Percentiles rank a stretch among this genome's conserved stretches.
Conservation (phyloP, 2,113 vertebrate genomes). For the Cyprinus carpio region DNA sequence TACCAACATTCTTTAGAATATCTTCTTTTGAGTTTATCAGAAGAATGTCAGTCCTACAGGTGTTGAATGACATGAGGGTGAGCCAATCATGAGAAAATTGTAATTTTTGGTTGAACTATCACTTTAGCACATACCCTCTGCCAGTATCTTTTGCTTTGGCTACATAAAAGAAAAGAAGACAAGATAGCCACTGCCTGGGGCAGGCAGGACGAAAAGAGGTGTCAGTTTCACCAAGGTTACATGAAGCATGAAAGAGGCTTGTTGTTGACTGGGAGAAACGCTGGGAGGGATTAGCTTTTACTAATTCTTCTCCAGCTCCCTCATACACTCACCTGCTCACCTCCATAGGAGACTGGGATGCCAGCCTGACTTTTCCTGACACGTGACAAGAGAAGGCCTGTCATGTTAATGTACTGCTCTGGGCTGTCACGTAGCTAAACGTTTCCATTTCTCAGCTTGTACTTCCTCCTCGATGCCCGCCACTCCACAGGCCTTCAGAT, state of each 20-base stretch:
- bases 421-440: constrained; percentile 61
- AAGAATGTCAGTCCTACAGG: too few species aligned
- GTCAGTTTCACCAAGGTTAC: constrained; percentile 60
- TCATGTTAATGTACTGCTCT: constrained; percentile 54
- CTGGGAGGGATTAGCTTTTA: constrained; percentile 50
- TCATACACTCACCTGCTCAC: background rate
- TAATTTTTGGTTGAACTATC: background rate
- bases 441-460: constrained; percentile 57
- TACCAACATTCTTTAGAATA: background rate
- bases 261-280: constrained; percentile 50
- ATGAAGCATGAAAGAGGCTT: constrained; percentile 62
- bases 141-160: constrained; percentile 18
- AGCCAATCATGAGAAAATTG: background rate
- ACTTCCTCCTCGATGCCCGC: constrained; percentile 47
- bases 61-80: background rate
- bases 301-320: constrained; percentile 16
- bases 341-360: constrained; percentile 43
- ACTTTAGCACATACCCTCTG: background rate
- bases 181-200: constrained; percentile 48
- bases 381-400: constrained; percentile 59
- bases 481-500: constrained; percentile 16
- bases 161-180: constrained; percentile 31
- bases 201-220: constrained; percentile 45
- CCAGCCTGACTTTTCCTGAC: constrained; percentile 51
- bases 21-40: background rate